These are phyloP conservation scores for Gortyna flavago DNA, from an alignment of 2,888 invertebrate genomes.

Conservation along the genomic window DNA sequence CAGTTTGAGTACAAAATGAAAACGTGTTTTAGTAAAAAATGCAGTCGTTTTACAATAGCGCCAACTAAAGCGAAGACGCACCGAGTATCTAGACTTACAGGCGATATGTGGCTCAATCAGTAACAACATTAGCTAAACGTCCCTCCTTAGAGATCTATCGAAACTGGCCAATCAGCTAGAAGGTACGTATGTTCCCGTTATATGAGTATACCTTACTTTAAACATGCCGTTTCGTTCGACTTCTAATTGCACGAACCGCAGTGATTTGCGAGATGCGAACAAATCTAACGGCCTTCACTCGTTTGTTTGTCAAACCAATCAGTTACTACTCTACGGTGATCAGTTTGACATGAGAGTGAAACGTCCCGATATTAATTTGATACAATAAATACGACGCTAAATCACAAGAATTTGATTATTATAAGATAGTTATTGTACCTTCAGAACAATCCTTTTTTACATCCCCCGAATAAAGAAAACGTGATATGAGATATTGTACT, in stretches of 20 bases:
- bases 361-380: conserved; percentile 50
- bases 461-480: conserved; percentile 61
- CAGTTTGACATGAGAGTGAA: conserved; percentile 50
- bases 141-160: conserved; percentile 31
- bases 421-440: conserved; percentile 79
- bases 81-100: conserved; percentile 62
- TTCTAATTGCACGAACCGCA: conserved; percentile 51
- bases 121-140: conserved; percentile 53
- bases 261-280: conserved; percentile 42
- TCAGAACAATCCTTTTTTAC: conserved; percentile 71
- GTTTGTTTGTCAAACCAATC: conserved; percentile 45
- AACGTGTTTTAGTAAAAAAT: conserved; percentile 71
- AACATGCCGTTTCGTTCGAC: conserved; percentile 46
- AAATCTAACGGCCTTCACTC: conserved; percentile 42
- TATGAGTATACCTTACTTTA: conserved; percentile 39
- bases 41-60: conserved; percentile 75
- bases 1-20: conserved; percentile 64
- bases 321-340: conserved; percentile 47
- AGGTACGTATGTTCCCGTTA: conserved; percentile 33
- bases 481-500: conserved; percentile 84
- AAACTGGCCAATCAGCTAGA: conserved; percentile 39
- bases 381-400: conserved; percentile 76
- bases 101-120: conserved; percentile 71
- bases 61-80: conserved; percentile 65
- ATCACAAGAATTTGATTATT: conserved; percentile 79